Conservation (phyloP, 53 echinoderm and acorn worm genomes). For the Holothuria leucospilota region DNA sequence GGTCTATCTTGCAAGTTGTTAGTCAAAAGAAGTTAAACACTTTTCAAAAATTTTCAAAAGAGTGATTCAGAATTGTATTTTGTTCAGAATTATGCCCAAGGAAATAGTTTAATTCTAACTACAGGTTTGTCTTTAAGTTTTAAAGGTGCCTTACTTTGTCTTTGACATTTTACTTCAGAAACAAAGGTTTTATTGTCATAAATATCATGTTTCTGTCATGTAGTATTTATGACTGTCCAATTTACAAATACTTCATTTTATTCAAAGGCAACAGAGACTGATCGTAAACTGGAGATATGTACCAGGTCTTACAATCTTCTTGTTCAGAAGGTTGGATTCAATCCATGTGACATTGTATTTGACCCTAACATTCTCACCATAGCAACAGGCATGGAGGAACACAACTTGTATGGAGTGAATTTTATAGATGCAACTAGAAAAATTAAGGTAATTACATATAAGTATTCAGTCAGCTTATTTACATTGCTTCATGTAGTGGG, state of each 20-base stretch:
- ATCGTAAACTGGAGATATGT: slow-evolving; percentile 94
- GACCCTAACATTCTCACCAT: slow-evolving; percentile 99
- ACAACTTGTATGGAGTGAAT: slow-evolving; percentile 94
- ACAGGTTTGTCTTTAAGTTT: no score
- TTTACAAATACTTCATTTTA: neutral
- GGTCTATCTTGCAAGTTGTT: no score
- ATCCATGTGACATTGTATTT: slow-evolving; percentile 97
- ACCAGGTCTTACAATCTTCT: slow-evolving; percentile 88
- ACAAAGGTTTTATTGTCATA: no score
- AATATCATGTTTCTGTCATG: no score
- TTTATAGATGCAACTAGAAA: slow-evolving; percentile 78
- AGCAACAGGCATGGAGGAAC: slow-evolving; percentile 99
- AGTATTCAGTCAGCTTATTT: no score
- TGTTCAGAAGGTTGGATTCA: slow-evolving; percentile 77
- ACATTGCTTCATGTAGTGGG: neutral
- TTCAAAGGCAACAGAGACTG: slow-evolving; percentile 80
- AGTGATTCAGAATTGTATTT: no score
- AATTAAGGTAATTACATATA: slow-evolving; percentile 74
- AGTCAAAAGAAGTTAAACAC: no score
- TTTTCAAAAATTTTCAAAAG: no score
- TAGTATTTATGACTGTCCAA: neutral
- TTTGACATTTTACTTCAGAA: no score
- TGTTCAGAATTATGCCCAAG: no score
- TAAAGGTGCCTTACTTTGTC: no score
- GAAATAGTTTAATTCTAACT: no score